phyloP scores from a whole-genome alignment of 1,140 invertebrate genomes.

The Drosophila bipectinata region DNA sequence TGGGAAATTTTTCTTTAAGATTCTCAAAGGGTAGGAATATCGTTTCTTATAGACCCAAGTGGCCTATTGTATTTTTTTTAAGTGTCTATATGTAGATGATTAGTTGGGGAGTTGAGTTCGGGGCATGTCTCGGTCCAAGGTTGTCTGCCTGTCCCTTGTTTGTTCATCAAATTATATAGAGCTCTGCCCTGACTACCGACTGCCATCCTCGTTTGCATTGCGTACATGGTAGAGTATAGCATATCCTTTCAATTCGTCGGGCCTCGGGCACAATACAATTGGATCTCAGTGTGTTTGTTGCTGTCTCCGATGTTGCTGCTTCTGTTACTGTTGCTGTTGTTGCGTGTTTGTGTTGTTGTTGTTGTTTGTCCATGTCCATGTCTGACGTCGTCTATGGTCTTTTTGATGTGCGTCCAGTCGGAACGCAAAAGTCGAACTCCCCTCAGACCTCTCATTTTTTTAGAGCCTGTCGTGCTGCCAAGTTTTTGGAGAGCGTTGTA shows the following conservation, averaged over 20 bases:
- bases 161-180: slow-evolving; percentile 80
- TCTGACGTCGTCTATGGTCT: slow-evolving; percentile 58
- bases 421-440: slow-evolving; percentile 58
- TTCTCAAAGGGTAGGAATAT: too few species aligned
- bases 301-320: neutral
- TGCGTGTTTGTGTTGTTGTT: slow-evolving; percentile 28
- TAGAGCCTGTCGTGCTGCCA: slow-evolving; percentile 47
- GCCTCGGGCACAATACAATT: slow-evolving; percentile 60
- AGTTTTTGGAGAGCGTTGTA: slow-evolving; percentile 71
- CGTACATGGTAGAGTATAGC: slow-evolving; percentile 17
- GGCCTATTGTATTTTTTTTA: neutral
- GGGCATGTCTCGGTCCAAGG: slow-evolving; percentile 36
- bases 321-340: slow-evolving; percentile 6
- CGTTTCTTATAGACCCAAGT: too few species aligned
- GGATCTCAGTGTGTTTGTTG: slow-evolving; percentile 27
- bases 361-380: slow-evolving; percentile 55
- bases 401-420: slow-evolving; percentile 75
- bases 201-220: slow-evolving; percentile 39
- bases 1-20: neutral
- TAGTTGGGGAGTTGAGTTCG: slow-evolving; percentile 39
- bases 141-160: slow-evolving; percentile 71
- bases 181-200: slow-evolving; percentile 40
- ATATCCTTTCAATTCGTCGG: slow-evolving; percentile 58
- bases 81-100: slow-evolving; percentile 42
- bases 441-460: neutral